phyloP scores from a whole-genome alignment of 2,797 vertebrate species.

The Pteropus rufus region DNA sequence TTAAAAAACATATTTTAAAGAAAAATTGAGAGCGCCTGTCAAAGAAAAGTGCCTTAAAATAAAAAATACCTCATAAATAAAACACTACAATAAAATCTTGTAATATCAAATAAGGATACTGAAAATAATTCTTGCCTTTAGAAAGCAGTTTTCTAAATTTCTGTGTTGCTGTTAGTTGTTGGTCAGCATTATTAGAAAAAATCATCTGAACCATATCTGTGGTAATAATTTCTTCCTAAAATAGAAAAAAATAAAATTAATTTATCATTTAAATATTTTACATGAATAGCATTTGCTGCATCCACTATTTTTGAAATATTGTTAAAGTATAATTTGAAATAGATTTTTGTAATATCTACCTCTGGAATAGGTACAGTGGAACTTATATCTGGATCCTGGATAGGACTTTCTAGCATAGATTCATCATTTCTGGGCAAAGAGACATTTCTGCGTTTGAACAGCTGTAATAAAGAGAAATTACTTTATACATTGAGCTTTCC shows the following conservation, averaged over 20 bases:
- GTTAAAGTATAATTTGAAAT: conserved; percentile 2
- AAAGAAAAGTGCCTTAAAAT: not conserved
- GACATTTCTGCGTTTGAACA: conserved; percentile 94
- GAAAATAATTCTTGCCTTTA: conserved; percentile 86
- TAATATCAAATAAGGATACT: not conserved
- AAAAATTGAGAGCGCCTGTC: not conserved
- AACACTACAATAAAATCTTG: not conserved
- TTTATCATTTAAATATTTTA: conserved; percentile 11
- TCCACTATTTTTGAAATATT: not conserved
- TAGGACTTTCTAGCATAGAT: conserved; percentile 92
- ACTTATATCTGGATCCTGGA: conserved; percentile 93
- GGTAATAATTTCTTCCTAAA: conserved; percentile 93
- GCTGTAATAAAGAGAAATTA: conserved; percentile 78
- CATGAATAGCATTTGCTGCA: not conserved
- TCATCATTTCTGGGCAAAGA: conserved; percentile 88
- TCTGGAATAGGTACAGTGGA: conserved; percentile 91
- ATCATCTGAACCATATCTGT: conserved; percentile 95
- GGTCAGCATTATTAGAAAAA: conserved; percentile 92
- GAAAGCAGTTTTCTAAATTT: conserved; percentile 95
- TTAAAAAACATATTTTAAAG: not conserved
- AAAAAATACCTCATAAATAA: not conserved
- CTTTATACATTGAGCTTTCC: not conserved
- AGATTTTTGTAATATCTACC: conserved; percentile 78
- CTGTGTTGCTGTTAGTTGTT: conserved; percentile 92
- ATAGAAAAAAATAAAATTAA: conserved; percentile 56